Percentiles rank a stretch among this genome's conserved stretches.
Evolutionary conservation across 2,797 vertebrate genomes (phyloP).

Genomic region (Rhynchonycteris naso): DNA sequence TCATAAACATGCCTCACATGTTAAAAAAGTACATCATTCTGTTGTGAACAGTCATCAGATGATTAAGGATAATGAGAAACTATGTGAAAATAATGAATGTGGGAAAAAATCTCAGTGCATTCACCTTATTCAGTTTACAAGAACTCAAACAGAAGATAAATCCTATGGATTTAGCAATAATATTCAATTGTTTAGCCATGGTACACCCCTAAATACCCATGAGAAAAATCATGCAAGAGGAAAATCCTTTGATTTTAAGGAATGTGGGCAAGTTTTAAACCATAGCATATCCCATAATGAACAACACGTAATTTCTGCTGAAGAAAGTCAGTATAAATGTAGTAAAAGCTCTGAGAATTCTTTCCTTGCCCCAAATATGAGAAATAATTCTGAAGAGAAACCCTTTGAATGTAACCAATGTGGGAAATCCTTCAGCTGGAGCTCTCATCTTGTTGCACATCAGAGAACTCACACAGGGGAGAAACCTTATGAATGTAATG

Average conservation of each 20-base stretch:
- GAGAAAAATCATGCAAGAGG: conserved; percentile 54
- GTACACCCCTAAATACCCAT: conserved; percentile 47
- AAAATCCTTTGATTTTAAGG: conserved; percentile 73
- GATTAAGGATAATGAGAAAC: neutral
- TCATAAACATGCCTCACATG: conserved; percentile 53
- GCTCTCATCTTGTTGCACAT: conserved; percentile 78
- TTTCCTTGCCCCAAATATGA: conserved; percentile 55
- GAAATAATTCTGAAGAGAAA: conserved; percentile 73
- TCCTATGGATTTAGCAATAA: conserved; percentile 55
- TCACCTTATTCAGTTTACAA: conserved; percentile 72
- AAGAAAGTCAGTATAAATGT: conserved; percentile 61
- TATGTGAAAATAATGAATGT: conserved; percentile 52
- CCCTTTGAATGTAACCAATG: conserved; percentile 80
- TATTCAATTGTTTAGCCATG: conserved; percentile 54
- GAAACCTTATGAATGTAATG: conserved; percentile 79
- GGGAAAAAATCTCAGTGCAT: neutral
- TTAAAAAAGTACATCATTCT: conserved; percentile 49
- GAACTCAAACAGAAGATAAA: conserved; percentile 72
- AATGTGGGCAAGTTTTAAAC: conserved; percentile 69
- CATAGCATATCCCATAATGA: conserved; percentile 49
- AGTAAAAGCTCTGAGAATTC: conserved; percentile 50
- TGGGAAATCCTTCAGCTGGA: conserved; percentile 79
- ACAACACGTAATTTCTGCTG: conserved; percentile 58
- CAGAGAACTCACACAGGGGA: conserved; percentile 81
- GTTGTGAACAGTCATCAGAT: neutral